Percentiles rank a stretch among this genome's conserved stretches.
These are phyloP conservation scores for Chouioia cunea DNA, from an alignment of 2,888 invertebrate genomes.

Conservation along the genomic window DNA sequence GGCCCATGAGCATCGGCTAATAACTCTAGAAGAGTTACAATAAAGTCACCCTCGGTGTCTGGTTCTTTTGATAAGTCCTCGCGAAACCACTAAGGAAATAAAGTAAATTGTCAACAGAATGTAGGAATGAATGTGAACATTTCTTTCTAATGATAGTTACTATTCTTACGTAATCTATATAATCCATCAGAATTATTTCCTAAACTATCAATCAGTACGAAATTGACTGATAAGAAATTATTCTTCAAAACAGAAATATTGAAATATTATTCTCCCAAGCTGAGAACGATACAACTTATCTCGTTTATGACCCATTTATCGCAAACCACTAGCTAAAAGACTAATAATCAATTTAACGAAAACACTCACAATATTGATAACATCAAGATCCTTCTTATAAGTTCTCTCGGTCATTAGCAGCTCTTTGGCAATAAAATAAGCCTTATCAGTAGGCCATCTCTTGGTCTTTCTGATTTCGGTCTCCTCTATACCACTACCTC, in stretches of 20 bases:
- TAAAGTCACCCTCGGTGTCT: conserved; percentile 74
- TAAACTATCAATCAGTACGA: too few species aligned
- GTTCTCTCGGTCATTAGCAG: conserved; percentile 96
- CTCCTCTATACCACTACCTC: conserved; percentile 47
- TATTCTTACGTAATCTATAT: too few species aligned
- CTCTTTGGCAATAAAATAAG: conserved; percentile 91
- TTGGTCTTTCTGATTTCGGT: conserved; percentile 56
- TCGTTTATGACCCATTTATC: background rate
- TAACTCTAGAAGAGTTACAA: conserved; percentile 76
- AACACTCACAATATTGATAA: conserved; percentile 83
- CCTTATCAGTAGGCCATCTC: conserved; percentile 77
- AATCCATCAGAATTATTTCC: too few species aligned
- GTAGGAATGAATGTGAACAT: too few species aligned
- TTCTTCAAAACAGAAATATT: too few species aligned
- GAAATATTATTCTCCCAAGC: too few species aligned
- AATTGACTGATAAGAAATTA: too few species aligned
- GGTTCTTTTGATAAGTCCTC: conserved; percentile 77
- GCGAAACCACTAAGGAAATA: conserved; percentile 76
- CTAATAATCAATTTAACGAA: too few species aligned
- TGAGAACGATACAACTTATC: too few species aligned
- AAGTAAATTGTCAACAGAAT: background rate
- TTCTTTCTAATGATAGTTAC: too few species aligned
- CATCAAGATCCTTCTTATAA: conserved; percentile 93
- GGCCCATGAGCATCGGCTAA: conserved; percentile 86
- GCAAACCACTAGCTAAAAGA: too few species aligned